phyloP scores from a whole-genome alignment of 2,797 vertebrate species.

The Perdix hodgsoniae region DNA sequence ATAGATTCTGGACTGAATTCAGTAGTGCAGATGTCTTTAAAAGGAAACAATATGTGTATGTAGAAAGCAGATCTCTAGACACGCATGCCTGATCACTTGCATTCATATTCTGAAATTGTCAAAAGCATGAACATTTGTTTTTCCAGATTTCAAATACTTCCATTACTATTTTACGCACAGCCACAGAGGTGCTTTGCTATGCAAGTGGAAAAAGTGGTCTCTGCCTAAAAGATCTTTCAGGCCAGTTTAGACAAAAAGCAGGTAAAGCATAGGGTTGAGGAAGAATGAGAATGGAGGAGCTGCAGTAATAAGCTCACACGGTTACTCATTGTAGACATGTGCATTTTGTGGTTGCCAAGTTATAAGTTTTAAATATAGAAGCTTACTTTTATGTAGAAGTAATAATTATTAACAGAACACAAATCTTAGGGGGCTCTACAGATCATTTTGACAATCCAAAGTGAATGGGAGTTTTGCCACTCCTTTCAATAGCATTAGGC shows the following conservation, averaged over 20 bases:
- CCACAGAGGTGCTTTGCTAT: background rate
- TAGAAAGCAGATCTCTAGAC: constrained; percentile 63
- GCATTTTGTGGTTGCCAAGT: constrained; percentile 64
- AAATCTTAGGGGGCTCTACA: constrained; percentile 57
- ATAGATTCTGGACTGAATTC: constrained; percentile 66
- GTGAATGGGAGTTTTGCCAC: constrained; percentile 56
- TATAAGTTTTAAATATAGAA: constrained; percentile 72
- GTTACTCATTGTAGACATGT: constrained; percentile 63
- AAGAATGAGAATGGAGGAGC: background rate
- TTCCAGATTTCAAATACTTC: constrained; percentile 27
- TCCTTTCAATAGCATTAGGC: constrained; percentile 22
- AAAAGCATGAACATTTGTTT: constrained; percentile 26
- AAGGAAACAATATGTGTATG: constrained; percentile 72
- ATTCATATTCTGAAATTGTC: constrained; percentile 57
- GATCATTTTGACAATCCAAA: constrained; percentile 64
- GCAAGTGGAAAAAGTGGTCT: background rate
- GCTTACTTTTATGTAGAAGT: constrained; percentile 72
- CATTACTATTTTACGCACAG: constrained; percentile 29
- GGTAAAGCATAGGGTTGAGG: constrained; percentile 10
- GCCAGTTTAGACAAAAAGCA: background rate
- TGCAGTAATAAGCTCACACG: constrained; percentile 11
- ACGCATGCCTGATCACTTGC: constrained; percentile 61
- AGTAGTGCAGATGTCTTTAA: constrained; percentile 72
- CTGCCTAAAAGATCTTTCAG: constrained; percentile 1
- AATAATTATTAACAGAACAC: constrained; percentile 74